Evolutionary conservation across 2,797 vertebrate genomes (phyloP).

Genomic region (Cuniculus paca): DNA sequence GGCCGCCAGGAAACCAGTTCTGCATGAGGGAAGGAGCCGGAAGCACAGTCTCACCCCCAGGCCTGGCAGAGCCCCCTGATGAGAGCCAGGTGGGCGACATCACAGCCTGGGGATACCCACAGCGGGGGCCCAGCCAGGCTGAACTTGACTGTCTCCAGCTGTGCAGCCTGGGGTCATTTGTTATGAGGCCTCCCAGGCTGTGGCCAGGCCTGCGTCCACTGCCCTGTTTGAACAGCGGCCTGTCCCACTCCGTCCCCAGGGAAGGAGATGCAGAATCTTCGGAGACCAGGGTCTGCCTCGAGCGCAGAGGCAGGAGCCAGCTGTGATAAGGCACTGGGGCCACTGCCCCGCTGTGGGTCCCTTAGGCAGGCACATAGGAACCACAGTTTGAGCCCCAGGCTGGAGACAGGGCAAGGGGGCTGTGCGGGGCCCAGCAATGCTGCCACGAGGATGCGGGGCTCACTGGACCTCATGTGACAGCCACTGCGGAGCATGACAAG

Average conservation of each 20-base stretch:
- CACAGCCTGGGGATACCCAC: background rate
- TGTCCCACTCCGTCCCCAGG: background rate
- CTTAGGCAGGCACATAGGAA: background rate
- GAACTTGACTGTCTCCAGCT: background rate
- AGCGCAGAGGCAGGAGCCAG: background rate
- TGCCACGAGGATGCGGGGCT: background rate
- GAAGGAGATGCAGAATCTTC: background rate
- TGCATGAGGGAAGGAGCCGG: background rate
- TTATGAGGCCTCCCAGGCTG: background rate
- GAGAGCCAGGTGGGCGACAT: rapidly evolving
- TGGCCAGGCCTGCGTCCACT: background rate
- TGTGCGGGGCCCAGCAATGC: background rate
- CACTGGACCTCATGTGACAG: background rate
- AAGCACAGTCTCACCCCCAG: background rate
- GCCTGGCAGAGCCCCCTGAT: background rate
- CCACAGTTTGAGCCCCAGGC: background rate
- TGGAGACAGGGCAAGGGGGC: background rate
- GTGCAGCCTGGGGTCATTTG: background rate
- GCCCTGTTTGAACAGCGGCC: background rate
- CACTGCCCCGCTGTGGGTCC: background rate
- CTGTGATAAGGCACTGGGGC: background rate
- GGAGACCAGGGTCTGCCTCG: background rate
- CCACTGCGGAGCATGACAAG: background rate
- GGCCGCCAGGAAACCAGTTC: background rate
- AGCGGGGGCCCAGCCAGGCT: background rate